Conservation (phyloP, 2,113 vertebrate genomes). For the Proteles cristata region DNA sequence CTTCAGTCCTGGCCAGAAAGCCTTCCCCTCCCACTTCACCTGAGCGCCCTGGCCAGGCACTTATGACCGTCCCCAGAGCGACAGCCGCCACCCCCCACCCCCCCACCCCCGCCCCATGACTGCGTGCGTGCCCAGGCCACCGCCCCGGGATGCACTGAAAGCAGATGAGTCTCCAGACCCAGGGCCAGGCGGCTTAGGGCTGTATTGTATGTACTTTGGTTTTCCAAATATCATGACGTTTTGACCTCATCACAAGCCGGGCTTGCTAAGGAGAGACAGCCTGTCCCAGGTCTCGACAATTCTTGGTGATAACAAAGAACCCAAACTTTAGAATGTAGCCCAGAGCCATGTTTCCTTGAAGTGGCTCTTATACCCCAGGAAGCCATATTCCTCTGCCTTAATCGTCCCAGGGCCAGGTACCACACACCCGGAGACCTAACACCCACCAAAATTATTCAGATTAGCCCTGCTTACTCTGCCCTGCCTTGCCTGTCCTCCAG, state of each 20-base stretch:
- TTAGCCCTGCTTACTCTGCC: neutral
- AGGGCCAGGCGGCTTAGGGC: neutral
- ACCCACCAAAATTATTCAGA: neutral
- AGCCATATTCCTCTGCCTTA: neutral
- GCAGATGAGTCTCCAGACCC: neutral
- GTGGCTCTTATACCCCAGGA: neutral
- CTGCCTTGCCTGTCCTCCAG: neutral
- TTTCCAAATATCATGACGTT: neutral
- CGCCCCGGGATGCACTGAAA: neutral
- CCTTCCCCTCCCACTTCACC: too few relatives aligned
- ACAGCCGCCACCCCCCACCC: too few relatives aligned
- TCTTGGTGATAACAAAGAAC: neutral
- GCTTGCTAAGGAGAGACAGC: neutral
- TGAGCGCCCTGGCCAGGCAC: neutral
- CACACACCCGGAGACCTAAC: neutral
- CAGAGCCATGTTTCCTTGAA: neutral
- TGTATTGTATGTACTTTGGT: neutral
- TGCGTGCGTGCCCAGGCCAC: neutral
- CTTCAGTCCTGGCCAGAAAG: neutral
- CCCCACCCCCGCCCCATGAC: neutral
- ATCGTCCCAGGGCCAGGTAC: neutral
- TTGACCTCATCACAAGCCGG: neutral
- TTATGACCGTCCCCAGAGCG: accelerated
- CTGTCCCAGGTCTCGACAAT: neutral
- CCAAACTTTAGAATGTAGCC: neutral